Percentiles rank a stretch among this genome's conserved stretches.
Conservation (phyloP, 2,888 invertebrate species). For the Brachylomia viminalis region DNA sequence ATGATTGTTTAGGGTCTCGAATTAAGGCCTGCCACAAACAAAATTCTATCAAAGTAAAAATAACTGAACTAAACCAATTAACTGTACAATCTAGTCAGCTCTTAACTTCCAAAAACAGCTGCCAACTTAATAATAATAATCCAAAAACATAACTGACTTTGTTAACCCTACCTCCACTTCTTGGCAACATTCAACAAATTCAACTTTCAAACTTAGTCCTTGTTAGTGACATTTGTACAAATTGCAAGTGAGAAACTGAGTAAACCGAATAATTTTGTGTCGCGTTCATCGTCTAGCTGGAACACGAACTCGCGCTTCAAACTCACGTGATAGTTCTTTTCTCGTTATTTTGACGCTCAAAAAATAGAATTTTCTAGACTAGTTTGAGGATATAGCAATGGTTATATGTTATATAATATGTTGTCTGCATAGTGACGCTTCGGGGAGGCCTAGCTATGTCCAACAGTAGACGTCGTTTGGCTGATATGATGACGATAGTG, state of each 20-base stretch:
- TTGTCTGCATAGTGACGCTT: neutral
- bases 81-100: neutral
- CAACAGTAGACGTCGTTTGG: neutral
- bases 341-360: constrained; percentile 23
- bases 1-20: constrained; percentile 33
- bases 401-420: too few species aligned
- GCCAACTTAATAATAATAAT: constrained; percentile 25
- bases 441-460: neutral
- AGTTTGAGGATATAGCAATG: neutral
- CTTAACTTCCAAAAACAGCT: constrained; percentile 18
- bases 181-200: constrained; percentile 51
- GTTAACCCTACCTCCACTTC: constrained; percentile 37
- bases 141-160: constrained; percentile 43
- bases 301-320: constrained; percentile 16
- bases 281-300: constrained; percentile 41
- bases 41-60: neutral
- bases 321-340: constrained; percentile 25
- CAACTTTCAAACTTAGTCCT: constrained; percentile 57
- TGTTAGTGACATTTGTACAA: constrained; percentile 63
- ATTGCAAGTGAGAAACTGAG: constrained; percentile 59
- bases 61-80: neutral
- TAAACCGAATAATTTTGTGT: constrained; percentile 54
- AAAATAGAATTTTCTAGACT: neutral
- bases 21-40: constrained; percentile 21
- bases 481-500: neutral